These are phyloP conservation scores for Anthoptus insignis DNA, from an alignment of 2,888 invertebrate genomes.

Conservation along the genomic window DNA sequence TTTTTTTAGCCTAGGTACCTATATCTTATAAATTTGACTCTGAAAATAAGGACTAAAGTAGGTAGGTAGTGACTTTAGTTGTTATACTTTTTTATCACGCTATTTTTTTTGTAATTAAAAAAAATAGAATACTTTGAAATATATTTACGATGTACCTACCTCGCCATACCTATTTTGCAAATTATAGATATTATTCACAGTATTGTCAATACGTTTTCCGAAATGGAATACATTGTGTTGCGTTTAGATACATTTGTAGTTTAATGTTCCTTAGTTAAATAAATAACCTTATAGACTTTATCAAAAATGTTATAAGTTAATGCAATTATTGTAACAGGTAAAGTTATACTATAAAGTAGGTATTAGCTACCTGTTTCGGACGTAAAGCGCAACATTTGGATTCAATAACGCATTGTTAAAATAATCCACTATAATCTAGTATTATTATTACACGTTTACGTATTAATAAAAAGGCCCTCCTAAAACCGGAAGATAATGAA, in stretches of 20 bases:
- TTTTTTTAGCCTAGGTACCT: too few relatives aligned
- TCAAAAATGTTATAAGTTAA: background rate
- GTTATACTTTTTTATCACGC: background rate
- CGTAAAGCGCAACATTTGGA: slow-evolving; percentile 28
- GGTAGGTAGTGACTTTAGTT: too few relatives aligned
- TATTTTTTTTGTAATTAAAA: too few relatives aligned
- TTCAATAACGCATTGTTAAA: slow-evolving; percentile 9
- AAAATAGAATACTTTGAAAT: background rate
- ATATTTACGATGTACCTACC: background rate
- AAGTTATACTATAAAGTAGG: background rate
- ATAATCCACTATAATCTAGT: background rate
- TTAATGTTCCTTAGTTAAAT: background rate
- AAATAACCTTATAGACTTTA: background rate
- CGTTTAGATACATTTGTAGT: background rate
- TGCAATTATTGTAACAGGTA: background rate
- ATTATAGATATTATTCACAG: background rate
- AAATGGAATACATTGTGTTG: background rate
- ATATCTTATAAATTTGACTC: too few relatives aligned
- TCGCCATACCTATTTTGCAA: background rate
- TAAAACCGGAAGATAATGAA: slow-evolving; percentile 9
- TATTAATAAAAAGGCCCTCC: background rate
- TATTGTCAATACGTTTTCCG: background rate
- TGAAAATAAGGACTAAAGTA: too few relatives aligned
- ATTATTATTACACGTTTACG: background rate
- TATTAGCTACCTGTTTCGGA: slow-evolving; percentile 6